Evolutionary conservation across 2,797 vertebrate genomes (phyloP), one percentile per base, ranked within the genome.

Genomic region (Phataginus tetradactyla): DNA sequence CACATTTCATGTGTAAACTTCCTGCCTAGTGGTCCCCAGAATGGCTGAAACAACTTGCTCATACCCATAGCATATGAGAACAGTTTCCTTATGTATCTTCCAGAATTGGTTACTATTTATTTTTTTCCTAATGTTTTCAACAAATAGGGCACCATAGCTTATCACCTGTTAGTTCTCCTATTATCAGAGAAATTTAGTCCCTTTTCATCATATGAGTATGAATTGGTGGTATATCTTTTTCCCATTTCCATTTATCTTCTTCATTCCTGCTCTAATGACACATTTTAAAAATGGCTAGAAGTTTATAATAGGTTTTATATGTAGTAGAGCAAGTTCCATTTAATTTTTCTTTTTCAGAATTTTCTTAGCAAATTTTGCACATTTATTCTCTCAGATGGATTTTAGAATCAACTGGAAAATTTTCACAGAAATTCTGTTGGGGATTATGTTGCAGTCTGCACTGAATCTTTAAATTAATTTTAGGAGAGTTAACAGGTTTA

Each of bases 381-480:
- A 37, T 84, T 74, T 91, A 77, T 34, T 81, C 51, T 95, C 83
- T 74, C 49, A 63, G 29, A 55, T 78, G 42, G 57, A 84, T 94
- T 92, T 93, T 72, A 61, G 49, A 86, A 72, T 95, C 69, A 92
- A 39, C 18, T 32, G 55, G 93, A 90, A 25, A 88, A 79, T 45
- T 89, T 92, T 39, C 17, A 78, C 53, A 91, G 68, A 61, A 91
- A 94, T 89, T 79, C 81, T 71, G 37, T 51, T 68, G 64, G 37
- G 78, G 74, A 71, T 90, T 94, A 87, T 95, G 32, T 91, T 92
- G 57, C 27, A 81, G 34, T 72, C 63, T 74, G 18, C 45, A 75
- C 59, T 96, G 94, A 95, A 92, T 91, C 71, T 88, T 37, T 91
- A 94, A 95, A 86, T 94, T 95, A 77, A 94, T 93, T 94, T 96